Percentiles rank a stretch among this genome's conserved stretches.
phyloP scores from a whole-genome alignment of 1,140 invertebrate species.

The Pissodes strobi region DNA sequence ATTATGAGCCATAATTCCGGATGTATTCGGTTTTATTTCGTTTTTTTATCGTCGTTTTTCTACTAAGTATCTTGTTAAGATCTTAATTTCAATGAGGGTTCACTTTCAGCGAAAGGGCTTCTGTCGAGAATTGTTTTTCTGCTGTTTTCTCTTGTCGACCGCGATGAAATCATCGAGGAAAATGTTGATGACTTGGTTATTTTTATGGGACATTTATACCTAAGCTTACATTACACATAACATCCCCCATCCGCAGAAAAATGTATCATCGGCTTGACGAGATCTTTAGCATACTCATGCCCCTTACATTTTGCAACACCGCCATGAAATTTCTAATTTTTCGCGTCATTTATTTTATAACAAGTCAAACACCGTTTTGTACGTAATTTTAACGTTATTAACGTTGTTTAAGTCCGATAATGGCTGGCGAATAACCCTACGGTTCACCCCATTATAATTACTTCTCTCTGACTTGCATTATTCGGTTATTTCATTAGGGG shows the following conservation, averaged over 20 bases:
- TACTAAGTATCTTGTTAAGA: background rate
- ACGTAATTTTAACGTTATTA: slow-evolving; percentile 43
- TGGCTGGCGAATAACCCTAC: slow-evolving; percentile 35
- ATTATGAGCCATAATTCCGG: slow-evolving; percentile 7
- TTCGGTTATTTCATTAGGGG: slow-evolving; percentile 42
- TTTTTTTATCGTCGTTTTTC: background rate
- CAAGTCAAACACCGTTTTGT: slow-evolving; percentile 48
- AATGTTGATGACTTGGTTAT: too few relatives aligned
- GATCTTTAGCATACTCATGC: too few relatives aligned
- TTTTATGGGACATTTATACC: too few relatives aligned
- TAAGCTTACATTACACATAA: too few relatives aligned
- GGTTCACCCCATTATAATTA: slow-evolving; percentile 35
- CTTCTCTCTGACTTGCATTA: slow-evolving; percentile 43
- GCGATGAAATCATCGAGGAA: too few relatives aligned
- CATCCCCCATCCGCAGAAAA: too few relatives aligned
- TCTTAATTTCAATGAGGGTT: too few relatives aligned
- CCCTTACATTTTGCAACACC: too few relatives aligned
- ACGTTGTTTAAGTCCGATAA: slow-evolving; percentile 43
- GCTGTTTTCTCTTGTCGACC: too few relatives aligned
- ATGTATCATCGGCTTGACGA: too few relatives aligned
- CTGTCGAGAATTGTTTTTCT: too few relatives aligned
- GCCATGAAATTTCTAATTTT: slow-evolving; percentile 53
- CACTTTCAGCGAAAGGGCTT: too few relatives aligned
- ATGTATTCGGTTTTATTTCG: background rate
- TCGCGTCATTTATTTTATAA: slow-evolving; percentile 45